Conservation (phyloP, 2,888 invertebrate genomes). For the Noctua fimbriata region DNA sequence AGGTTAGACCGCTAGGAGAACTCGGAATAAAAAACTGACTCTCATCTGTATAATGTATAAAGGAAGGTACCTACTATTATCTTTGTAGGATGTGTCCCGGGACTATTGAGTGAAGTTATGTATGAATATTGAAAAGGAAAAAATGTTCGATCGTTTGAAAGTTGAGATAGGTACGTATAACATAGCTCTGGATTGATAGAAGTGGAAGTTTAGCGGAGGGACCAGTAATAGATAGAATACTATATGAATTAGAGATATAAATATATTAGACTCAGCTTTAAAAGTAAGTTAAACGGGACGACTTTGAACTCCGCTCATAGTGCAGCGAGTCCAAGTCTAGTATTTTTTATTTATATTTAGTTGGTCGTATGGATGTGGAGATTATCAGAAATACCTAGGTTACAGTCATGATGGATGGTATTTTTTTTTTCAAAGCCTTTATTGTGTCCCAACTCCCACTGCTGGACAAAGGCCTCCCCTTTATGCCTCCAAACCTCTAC, state of each 20-base stretch:
- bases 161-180: background rate
- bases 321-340: background rate
- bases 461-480: too few relatives aligned
- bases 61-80: background rate
- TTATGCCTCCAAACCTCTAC: too few relatives aligned
- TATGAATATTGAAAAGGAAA: conserved; percentile 3
- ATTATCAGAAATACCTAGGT: background rate
- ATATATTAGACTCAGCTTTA: background rate
- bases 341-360: too few relatives aligned
- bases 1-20: conserved; percentile 21
- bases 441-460: too few relatives aligned
- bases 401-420: background rate
- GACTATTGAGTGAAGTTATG: background rate
- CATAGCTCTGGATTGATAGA: background rate
- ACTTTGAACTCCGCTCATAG: background rate
- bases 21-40: conserved; percentile 20
- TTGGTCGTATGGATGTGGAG: background rate
- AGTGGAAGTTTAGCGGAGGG: background rate
- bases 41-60: background rate
- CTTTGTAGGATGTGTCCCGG: background rate
- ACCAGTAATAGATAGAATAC: background rate
- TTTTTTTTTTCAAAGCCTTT: too few relatives aligned
- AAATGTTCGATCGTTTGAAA: background rate
- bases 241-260: background rate
- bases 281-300: background rate